Evolutionary conservation across 2,113 vertebrate genomes (phyloP).

Genomic region (Hiodon tergisus): DNA sequence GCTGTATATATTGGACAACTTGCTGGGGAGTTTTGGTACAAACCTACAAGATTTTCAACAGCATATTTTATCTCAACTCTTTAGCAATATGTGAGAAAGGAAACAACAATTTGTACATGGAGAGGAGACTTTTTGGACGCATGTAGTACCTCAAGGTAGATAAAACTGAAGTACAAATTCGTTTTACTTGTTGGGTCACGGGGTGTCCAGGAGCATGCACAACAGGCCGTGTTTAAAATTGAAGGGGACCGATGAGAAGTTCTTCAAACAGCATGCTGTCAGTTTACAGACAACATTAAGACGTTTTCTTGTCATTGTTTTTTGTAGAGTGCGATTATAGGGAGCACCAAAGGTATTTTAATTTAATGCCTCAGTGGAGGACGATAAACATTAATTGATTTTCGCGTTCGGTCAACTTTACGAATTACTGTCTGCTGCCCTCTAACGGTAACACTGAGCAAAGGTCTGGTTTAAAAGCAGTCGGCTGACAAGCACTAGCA

Average conservation of each 20-base stretch:
- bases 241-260: not conserved
- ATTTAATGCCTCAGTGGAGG: not conserved
- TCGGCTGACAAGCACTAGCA: not conserved
- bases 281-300: not conserved
- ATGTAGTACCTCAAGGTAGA: constrained; percentile 1
- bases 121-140: constrained; percentile 8
- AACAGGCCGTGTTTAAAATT: too few species aligned
- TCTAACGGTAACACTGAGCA: constrained; percentile 36
- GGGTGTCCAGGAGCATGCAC: not conserved
- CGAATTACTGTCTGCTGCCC: constrained; percentile 35
- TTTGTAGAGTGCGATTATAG: not conserved
- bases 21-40: not conserved
- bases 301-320: not conserved
- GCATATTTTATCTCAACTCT: not conserved
- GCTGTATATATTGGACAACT: not conserved
- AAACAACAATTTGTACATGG: not conserved
- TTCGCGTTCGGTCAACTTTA: not conserved
- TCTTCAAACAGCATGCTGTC: not conserved
- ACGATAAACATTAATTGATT: not conserved
- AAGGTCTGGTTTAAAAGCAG: not conserved
- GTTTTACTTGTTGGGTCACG: not conserved
- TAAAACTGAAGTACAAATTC: not conserved
- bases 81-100: constrained; percentile 6
- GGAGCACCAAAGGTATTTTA: not conserved
- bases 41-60: not conserved